Evolutionary conservation across 2,888 invertebrate species (phyloP).

Genomic region (Biston betularia): DNA sequence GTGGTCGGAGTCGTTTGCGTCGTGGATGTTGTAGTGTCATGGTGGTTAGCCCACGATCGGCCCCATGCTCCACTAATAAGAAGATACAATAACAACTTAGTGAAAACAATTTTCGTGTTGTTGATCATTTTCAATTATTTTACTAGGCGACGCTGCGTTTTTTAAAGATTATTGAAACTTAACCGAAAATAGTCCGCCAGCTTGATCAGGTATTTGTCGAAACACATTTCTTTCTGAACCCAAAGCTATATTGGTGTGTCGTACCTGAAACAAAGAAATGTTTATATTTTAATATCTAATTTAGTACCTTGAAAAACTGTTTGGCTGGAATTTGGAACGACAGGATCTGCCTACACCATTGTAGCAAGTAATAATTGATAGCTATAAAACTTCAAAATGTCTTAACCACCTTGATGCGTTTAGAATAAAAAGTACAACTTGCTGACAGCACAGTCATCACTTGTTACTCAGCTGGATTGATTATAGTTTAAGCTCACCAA

Average conservation of each 20-base stretch:
- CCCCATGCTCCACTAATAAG: slow-evolving; percentile 68
- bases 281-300: slow-evolving; percentile 16
- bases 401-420: neutral
- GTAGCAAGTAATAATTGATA: neutral
- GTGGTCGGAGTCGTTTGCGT: slow-evolving; percentile 82
- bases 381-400: neutral
- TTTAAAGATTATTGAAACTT: slow-evolving; percentile 63
- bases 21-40: slow-evolving; percentile 82
- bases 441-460: neutral
- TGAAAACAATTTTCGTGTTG: slow-evolving; percentile 76
- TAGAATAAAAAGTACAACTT: neutral
- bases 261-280: slow-evolving; percentile 65
- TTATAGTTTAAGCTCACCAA: slow-evolving; percentile 4
- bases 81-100: slow-evolving; percentile 73
- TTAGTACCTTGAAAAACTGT: neutral
- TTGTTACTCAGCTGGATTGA: neutral
- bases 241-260: slow-evolving; percentile 41
- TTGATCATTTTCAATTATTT: slow-evolving; percentile 66
- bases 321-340: neutral
- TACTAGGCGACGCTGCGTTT: slow-evolving; percentile 44
- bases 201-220: slow-evolving; percentile 76
- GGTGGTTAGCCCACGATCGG: slow-evolving; percentile 83
- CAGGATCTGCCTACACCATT: neutral
- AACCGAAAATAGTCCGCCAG: slow-evolving; percentile 79
- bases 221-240: slow-evolving; percentile 75